These are phyloP conservation scores for Drosophila helvetica DNA, from an alignment of 2,888 invertebrate genomes.

Conservation along the genomic window DNA sequence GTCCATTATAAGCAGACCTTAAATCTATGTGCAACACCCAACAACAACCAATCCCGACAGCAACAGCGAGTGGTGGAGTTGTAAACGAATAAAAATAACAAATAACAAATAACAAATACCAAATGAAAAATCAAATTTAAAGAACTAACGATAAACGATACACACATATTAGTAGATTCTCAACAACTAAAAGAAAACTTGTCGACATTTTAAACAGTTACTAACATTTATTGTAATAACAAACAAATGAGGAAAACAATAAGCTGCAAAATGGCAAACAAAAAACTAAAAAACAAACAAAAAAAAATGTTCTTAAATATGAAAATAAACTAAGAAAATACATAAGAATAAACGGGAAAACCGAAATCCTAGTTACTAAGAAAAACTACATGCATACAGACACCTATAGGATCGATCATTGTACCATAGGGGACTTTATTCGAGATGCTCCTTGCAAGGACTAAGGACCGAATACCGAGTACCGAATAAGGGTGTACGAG, in stretches of 20 bases:
- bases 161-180: slow-evolving; percentile 69
- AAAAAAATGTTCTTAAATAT: slow-evolving; percentile 72
- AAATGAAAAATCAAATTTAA: slow-evolving; percentile 34
- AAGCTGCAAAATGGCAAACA: slow-evolving; percentile 52
- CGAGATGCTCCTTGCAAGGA: slow-evolving; percentile 27
- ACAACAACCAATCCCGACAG: slow-evolving; percentile 38
- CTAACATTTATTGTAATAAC: slow-evolving; percentile 65
- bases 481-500: slow-evolving; percentile 17
- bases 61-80: slow-evolving; percentile 41
- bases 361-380: slow-evolving; percentile 49
- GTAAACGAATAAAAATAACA: slow-evolving; percentile 34
- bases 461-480: neutral
- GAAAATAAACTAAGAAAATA: slow-evolving; percentile 26
- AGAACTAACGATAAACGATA: slow-evolving; percentile 33
- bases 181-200: slow-evolving; percentile 49
- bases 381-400: slow-evolving; percentile 42
- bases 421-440: slow-evolving; percentile 42
- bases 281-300: slow-evolving; percentile 30
- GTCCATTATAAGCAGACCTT: slow-evolving; percentile 84
- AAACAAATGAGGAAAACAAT: slow-evolving; percentile 61
- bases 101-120: slow-evolving; percentile 32
- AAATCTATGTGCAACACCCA: slow-evolving; percentile 80
- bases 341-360: slow-evolving; percentile 40
- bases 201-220: slow-evolving; percentile 80
- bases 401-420: slow-evolving; percentile 43